Conservation (phyloP, 2,888 invertebrate species). For the Pilophorus perplexus region DNA sequence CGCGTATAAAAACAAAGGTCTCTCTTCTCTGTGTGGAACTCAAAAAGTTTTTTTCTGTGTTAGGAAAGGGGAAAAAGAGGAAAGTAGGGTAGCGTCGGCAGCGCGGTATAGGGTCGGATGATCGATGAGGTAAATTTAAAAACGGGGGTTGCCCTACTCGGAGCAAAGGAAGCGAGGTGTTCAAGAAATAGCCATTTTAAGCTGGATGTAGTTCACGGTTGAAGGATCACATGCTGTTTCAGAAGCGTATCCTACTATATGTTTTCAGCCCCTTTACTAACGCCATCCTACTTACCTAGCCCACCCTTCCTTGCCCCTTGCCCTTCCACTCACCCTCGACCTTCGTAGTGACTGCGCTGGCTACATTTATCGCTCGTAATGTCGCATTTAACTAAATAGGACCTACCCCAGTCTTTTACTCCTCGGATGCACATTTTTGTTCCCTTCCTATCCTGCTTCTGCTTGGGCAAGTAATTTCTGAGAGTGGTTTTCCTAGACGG, state of each 20-base stretch:
- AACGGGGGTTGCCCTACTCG: no score
- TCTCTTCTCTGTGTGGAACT: not conserved
- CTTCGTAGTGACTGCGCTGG: slow-evolving; percentile 11
- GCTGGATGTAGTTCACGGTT: slow-evolving; percentile 22
- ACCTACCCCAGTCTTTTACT: not conserved
- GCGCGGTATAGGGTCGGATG: slow-evolving; percentile 17
- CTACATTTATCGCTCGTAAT: slow-evolving; percentile 24
- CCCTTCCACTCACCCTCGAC: no score
- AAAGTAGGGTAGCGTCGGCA: no score
- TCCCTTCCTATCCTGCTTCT: not conserved
- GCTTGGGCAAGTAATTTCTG: slow-evolving; percentile 28
- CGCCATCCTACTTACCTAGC: no score
- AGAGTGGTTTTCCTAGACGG: slow-evolving; percentile 8
- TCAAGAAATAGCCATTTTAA: slow-evolving; percentile 16
- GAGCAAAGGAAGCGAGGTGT: slow-evolving; percentile 17
- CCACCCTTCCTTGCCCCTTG: not conserved
- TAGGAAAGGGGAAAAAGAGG: no score
- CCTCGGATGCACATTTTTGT: slow-evolving; percentile 21
- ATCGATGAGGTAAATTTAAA: slow-evolving; percentile 15
- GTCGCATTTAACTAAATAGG: slow-evolving; percentile 25
- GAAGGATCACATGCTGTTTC: slow-evolving; percentile 34
- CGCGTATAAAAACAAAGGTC: slow-evolving; percentile 11
- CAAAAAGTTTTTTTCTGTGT: slow-evolving; percentile 17
- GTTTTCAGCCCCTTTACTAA: no score
- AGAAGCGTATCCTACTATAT: slow-evolving; percentile 8